Conservation (phyloP, 1,140 invertebrate genomes). For the Parasteatoda tepidariorum region DNA sequence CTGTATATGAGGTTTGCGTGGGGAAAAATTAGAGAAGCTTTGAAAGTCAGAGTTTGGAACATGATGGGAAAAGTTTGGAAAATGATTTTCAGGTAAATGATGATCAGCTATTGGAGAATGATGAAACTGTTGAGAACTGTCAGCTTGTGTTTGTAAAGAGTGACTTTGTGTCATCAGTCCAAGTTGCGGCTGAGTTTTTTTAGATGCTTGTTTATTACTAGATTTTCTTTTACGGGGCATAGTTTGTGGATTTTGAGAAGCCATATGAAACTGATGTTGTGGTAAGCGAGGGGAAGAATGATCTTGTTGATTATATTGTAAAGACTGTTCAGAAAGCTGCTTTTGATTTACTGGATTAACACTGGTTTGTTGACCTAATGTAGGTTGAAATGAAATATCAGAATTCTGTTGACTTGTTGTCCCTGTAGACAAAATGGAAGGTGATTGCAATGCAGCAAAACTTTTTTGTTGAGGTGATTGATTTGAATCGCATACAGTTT, state of each 20-base stretch:
- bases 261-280: neutral
- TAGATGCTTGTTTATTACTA: slow-evolving; percentile 28
- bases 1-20: slow-evolving; percentile 55
- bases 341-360: slow-evolving; percentile 17
- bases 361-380: neutral
- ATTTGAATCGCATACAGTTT: slow-evolving; percentile 15
- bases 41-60: slow-evolving; percentile 38
- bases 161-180: slow-evolving; percentile 16
- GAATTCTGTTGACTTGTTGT: slow-evolving; percentile 2
- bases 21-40: slow-evolving; percentile 37
- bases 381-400: slow-evolving; percentile 34
- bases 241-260: slow-evolving; percentile 21
- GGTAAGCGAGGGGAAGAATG: neutral
- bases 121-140: slow-evolving; percentile 28
- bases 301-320: slow-evolving; percentile 11
- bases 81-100: slow-evolving; percentile 52
- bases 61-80: slow-evolving; percentile 36
- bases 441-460: slow-evolving; percentile 18
- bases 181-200: slow-evolving; percentile 31
- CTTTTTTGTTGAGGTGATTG: slow-evolving; percentile 12
- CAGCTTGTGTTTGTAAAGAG: slow-evolving; percentile 20
- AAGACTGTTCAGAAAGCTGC: neutral
- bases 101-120: slow-evolving; percentile 33
- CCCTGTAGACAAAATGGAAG: neutral
- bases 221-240: slow-evolving; percentile 42